Conservation (phyloP, 2,888 invertebrate species). For the Stictocephala bisonia region DNA sequence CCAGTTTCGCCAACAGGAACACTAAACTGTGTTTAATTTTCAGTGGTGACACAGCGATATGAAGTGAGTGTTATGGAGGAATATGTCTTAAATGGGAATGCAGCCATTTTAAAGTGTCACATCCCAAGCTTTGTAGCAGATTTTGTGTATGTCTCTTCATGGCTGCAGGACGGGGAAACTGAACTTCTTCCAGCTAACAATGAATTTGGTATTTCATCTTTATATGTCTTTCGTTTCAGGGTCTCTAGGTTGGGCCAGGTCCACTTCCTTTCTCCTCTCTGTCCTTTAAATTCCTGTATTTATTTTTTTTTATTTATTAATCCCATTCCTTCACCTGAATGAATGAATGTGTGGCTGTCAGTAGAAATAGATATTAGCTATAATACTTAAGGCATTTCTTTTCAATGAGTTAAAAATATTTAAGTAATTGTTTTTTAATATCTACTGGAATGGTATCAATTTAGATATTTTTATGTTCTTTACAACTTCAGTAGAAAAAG, state of each 20-base stretch:
- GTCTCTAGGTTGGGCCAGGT: constrained; percentile 44
- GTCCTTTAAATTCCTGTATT: neutral
- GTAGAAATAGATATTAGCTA: constrained; percentile 18
- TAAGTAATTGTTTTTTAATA: too few relatives aligned
- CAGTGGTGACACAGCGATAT: constrained; percentile 92
- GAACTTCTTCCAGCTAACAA: constrained; percentile 64
- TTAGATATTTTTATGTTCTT: too few relatives aligned
- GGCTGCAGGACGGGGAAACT: constrained; percentile 83
- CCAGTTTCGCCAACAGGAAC: too few relatives aligned
- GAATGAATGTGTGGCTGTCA: constrained; percentile 33
- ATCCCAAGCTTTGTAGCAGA: constrained; percentile 94
- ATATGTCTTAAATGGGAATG: constrained; percentile 90
- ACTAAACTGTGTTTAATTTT: constrained; percentile 67
- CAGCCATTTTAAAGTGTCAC: constrained; percentile 92
- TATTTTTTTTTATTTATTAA: constrained; percentile 21
- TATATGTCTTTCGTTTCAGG: constrained; percentile 32
- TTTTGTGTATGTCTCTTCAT: constrained; percentile 86
- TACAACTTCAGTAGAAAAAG: too few relatives aligned
- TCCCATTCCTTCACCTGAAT: constrained; percentile 33
- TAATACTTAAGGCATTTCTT: too few relatives aligned
- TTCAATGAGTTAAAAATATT: too few relatives aligned
- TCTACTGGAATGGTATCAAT: too few relatives aligned
- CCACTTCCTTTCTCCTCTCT: constrained; percentile 18
- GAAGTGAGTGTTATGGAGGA: constrained; percentile 93
- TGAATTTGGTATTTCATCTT: constrained; percentile 64